Conservation (phyloP, 2,888 invertebrate genomes). For the Hemistola chrysoprasaria region DNA sequence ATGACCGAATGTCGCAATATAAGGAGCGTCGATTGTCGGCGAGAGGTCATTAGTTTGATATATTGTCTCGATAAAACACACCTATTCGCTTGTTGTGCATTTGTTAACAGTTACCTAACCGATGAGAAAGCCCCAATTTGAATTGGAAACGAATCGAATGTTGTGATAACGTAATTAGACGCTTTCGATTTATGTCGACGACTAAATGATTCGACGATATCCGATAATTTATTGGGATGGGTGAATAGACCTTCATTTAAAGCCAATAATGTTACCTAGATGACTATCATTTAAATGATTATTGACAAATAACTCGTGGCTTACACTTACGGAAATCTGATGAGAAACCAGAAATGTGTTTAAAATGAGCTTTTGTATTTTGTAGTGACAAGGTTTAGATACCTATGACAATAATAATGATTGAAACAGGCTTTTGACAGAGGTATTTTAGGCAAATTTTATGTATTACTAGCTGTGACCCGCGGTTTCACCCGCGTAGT, state of each 20-base stretch:
- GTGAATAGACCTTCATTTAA: slow-evolving; percentile 16
- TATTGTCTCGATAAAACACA: slow-evolving; percentile 48
- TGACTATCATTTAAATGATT: not conserved
- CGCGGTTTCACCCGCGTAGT: no score
- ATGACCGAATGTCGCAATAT: slow-evolving; percentile 48
- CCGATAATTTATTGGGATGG: slow-evolving; percentile 19
- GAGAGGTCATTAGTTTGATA: slow-evolving; percentile 58
- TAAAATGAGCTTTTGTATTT: no score
- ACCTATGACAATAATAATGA: no score
- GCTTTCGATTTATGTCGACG: slow-evolving; percentile 22
- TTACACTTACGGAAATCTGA: no score
- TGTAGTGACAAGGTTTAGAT: no score
- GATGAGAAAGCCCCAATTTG: slow-evolving; percentile 24
- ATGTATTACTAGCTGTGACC: no score
- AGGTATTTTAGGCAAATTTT: no score
- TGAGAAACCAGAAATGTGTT: no score
- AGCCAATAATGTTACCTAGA: slow-evolving; percentile 12
- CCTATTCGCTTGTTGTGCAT: slow-evolving; percentile 35
- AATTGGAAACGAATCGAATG: slow-evolving; percentile 24
- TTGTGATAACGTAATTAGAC: slow-evolving; percentile 30
- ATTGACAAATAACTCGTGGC: no score
- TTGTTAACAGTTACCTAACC: slow-evolving; percentile 29
- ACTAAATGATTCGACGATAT: slow-evolving; percentile 26
- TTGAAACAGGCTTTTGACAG: no score
- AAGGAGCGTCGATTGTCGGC: slow-evolving; percentile 44